These are phyloP conservation scores for Cairina moschata DNA, from an alignment of 2,113 vertebrate genomes.

Conservation along the genomic window DNA sequence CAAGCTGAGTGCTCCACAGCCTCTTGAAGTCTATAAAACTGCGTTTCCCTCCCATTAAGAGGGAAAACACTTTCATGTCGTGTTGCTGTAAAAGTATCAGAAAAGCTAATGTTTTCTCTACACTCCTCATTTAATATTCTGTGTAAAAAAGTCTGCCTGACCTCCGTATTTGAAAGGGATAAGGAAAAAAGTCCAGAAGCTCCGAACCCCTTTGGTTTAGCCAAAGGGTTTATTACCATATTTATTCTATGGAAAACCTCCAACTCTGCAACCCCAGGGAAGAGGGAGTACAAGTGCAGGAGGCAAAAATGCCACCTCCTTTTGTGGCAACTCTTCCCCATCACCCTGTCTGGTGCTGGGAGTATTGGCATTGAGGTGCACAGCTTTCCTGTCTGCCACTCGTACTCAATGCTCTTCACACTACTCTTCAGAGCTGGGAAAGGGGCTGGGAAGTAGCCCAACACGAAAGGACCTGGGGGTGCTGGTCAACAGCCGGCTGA, in stretches of 20 bases:
- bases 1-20: background rate
- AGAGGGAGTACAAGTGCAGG: background rate
- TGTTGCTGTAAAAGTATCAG: background rate
- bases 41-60: constrained; percentile 17
- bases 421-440: no score
- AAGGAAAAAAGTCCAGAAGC: background rate
- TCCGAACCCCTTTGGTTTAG: background rate
- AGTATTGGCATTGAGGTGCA: background rate
- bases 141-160: background rate
- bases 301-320: no score
- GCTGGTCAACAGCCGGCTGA: no score
- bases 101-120: constrained; percentile 10
- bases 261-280: background rate
- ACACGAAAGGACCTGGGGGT: no score
- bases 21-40: constrained; percentile 46
- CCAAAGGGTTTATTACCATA: background rate
- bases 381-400: no score
- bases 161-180: background rate
- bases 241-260: background rate
- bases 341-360: background rate
- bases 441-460: no score
- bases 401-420: no score
- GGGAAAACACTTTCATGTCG: constrained; percentile 25
- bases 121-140: constrained; percentile 32
- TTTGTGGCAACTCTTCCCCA: background rate